These are phyloP conservation scores for Phataginus tetradactyla DNA, from an alignment of 2,797 vertebrate species.

Conservation along the genomic window DNA sequence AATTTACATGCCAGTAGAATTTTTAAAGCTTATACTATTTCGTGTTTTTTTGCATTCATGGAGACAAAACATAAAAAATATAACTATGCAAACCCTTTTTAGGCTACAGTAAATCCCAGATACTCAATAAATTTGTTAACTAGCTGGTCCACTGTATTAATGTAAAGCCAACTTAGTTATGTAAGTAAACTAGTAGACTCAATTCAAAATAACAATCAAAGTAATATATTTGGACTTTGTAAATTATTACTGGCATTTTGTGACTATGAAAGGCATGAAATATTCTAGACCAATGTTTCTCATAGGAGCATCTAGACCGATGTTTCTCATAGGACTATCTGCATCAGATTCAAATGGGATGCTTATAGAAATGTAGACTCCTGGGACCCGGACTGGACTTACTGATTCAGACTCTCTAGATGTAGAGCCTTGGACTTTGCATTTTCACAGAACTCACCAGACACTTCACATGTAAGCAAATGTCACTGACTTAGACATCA, in stretches of 20 bases:
- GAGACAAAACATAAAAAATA: not conserved
- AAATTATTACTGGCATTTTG: constrained; percentile 35
- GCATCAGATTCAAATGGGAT: not conserved
- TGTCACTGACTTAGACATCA: not conserved
- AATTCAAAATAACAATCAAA: constrained; percentile 41
- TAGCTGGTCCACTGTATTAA: not conserved
- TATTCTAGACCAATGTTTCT: not conserved
- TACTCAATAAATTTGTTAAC: not conserved
- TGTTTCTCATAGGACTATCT: not conserved
- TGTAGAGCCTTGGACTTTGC: not conserved
- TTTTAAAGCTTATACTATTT: not conserved
- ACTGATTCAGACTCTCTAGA: not conserved
- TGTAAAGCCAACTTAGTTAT: not conserved
- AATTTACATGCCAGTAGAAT: not conserved
- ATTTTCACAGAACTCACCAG: not conserved
- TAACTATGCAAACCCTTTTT: not conserved
- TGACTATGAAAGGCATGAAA: not conserved
- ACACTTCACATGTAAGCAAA: not conserved
- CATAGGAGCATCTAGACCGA: not conserved
- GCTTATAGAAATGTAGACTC: constrained; percentile 2
- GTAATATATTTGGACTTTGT: not conserved
- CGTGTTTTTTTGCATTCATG: not conserved
- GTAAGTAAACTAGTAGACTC: not conserved
- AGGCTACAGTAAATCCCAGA: not conserved
- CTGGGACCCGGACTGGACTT: not conserved